These are phyloP conservation scores for Girardinichthys multiradiatus DNA, from an alignment of 2,113 vertebrate genomes.

Conservation along the genomic window DNA sequence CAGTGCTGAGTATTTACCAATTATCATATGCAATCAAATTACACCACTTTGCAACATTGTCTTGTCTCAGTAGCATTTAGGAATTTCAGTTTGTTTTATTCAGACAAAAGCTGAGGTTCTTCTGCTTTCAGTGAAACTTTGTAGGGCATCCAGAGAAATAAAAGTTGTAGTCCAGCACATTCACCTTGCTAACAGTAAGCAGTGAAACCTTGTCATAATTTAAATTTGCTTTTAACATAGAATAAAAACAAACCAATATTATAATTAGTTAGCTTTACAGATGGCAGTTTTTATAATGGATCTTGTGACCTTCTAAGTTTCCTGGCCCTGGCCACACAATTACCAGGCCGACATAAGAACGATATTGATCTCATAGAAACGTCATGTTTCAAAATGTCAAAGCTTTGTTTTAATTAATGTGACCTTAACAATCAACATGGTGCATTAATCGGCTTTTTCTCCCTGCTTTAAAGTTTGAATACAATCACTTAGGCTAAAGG, in stretches of 20 bases:
- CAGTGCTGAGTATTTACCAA: too few relatives aligned
- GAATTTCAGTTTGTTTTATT: too few relatives aligned
- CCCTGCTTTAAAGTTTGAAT: background rate
- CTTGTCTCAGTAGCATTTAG: too few relatives aligned
- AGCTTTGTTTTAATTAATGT: constrained; percentile 14
- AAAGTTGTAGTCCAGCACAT: background rate
- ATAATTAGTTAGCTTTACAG: constrained; percentile 19
- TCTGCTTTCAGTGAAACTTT: too few relatives aligned
- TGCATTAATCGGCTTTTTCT: background rate
- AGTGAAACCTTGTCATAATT: constrained; percentile 2
- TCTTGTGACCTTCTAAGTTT: constrained; percentile 23
- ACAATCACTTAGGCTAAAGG: background rate
- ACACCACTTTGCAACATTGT: too few relatives aligned
- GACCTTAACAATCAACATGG: background rate
- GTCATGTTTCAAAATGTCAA: background rate
- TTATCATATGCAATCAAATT: too few relatives aligned
- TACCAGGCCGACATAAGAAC: background rate
- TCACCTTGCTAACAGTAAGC: constrained; percentile 3
- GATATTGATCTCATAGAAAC: constrained; percentile 8
- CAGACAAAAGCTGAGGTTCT: too few relatives aligned
- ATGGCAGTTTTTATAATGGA: constrained; percentile 14
- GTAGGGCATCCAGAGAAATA: background rate
- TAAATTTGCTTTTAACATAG: constrained; percentile 4
- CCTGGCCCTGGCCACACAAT: constrained; percentile 6
- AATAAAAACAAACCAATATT: constrained; percentile 2